These are phyloP conservation scores for Pachyramphus minor DNA, from an alignment of 2,113 vertebrate genomes.

Conservation along the genomic window DNA sequence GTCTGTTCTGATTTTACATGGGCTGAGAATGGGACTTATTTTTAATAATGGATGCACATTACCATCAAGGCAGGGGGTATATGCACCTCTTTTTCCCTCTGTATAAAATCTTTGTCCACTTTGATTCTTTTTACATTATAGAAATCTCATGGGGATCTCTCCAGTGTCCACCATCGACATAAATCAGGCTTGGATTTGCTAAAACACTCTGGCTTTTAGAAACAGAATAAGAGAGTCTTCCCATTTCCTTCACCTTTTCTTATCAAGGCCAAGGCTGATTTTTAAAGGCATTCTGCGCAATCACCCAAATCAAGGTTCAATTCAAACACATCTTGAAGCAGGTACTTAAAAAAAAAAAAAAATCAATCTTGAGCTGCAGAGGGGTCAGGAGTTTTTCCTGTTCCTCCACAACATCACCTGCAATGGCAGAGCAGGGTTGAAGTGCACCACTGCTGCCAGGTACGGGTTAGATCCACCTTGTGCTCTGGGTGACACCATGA, in stretches of 20 bases:
- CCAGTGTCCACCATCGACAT: background rate
- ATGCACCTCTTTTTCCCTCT: background rate
- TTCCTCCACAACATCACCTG: background rate
- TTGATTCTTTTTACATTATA: background rate
- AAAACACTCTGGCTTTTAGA: background rate
- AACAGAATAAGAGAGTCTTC: background rate
- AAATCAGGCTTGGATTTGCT: background rate
- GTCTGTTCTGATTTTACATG: background rate
- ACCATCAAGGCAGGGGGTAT: background rate
- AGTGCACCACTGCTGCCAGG: background rate
- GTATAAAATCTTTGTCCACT: background rate
- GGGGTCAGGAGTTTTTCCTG: background rate
- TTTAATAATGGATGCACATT: background rate
- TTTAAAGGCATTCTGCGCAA: background rate
- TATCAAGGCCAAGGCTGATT: background rate
- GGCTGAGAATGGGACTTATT: background rate
- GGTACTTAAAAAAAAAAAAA: background rate
- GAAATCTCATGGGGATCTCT: background rate
- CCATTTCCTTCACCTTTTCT: background rate
- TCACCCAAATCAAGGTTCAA: background rate
- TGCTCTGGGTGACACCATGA: fast-evolving
- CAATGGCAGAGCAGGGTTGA: background rate
- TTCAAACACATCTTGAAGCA: background rate
- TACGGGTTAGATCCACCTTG: background rate
- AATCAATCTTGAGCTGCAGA: background rate